Percentiles rank a stretch among this genome's conserved stretches.
phyloP scores from a whole-genome alignment of 2,113 vertebrate species.

The Sinocyclocheilus anshuiensis region DNA sequence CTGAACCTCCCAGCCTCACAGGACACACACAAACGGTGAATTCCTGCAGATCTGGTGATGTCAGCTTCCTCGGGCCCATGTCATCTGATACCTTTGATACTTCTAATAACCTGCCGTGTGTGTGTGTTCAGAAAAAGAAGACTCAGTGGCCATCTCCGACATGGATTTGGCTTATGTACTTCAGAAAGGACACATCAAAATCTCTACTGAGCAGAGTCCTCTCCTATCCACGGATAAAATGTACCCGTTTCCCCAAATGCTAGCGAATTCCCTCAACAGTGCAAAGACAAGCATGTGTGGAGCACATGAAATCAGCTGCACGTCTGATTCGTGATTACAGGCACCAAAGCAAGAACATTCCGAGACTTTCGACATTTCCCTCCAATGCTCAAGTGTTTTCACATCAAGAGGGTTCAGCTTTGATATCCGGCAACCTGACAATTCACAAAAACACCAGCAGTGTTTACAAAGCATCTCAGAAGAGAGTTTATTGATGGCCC shows the following conservation, averaged over 20 bases:
- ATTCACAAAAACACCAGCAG: conserved; percentile 14
- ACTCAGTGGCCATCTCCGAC: background rate
- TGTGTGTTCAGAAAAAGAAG: background rate
- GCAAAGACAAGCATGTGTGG: background rate
- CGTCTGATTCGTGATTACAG: conserved; percentile 11
- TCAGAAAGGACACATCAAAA: background rate
- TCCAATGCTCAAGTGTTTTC: background rate
- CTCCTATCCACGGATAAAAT: background rate
- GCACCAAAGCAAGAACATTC: background rate
- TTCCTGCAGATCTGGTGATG: conserved; percentile 52
- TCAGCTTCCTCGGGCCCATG: conserved; percentile 54
- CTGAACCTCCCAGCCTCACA: conserved; percentile 30
- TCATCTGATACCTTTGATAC: conserved; percentile 55
- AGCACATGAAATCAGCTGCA: conserved; percentile 14
- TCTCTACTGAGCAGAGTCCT: background rate
- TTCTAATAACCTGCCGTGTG: conserved; percentile 42
- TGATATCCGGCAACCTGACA: conserved; percentile 29
- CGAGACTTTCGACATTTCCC: conserved; percentile 10
- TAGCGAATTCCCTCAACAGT: background rate
- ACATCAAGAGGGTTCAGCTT: conserved; percentile 17
- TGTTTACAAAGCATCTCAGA: conserved; percentile 19
- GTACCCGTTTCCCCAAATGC: background rate
- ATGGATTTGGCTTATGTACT: background rate
- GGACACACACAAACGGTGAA: conserved; percentile 45
- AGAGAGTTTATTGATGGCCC: background rate